Conservation (phyloP, 2,113 vertebrate species). For the Cettia cetti region DNA sequence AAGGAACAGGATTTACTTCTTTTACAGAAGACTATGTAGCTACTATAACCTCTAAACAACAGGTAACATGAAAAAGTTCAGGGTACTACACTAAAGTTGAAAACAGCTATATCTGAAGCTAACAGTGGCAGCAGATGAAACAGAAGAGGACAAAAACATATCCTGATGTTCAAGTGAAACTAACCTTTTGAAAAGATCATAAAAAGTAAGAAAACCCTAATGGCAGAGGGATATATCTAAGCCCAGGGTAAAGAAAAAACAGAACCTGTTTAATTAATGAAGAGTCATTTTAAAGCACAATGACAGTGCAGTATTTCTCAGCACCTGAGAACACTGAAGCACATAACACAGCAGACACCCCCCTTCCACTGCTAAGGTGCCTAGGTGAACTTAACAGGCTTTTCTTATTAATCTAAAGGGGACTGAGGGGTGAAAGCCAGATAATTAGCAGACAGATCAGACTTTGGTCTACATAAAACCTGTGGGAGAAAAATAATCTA, state of each 20-base stretch:
- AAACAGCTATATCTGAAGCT: background rate
- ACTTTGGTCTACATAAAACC: background rate
- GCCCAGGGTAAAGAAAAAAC: background rate
- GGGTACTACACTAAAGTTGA: background rate
- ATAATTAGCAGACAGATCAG: background rate
- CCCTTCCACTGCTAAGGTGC: background rate
- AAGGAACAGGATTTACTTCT: background rate
- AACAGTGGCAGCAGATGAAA: background rate
- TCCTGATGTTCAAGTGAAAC: background rate
- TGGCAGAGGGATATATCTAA: background rate
- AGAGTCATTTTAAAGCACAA: background rate
- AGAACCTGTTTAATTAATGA: background rate
- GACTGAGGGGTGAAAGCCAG: background rate
- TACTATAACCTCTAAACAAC: background rate
- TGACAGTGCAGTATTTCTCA: background rate
- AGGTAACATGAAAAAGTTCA: background rate
- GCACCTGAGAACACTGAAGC: background rate
- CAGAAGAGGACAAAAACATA: background rate
- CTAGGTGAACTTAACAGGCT: background rate
- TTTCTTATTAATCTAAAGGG: background rate
- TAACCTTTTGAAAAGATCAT: background rate
- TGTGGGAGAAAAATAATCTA: background rate
- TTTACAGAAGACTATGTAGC: background rate
- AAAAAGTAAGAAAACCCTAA: background rate
- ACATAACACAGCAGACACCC: background rate